Evolutionary conservation across 2,113 vertebrate genomes (phyloP).

Genomic region (Petroica traversi): DNA sequence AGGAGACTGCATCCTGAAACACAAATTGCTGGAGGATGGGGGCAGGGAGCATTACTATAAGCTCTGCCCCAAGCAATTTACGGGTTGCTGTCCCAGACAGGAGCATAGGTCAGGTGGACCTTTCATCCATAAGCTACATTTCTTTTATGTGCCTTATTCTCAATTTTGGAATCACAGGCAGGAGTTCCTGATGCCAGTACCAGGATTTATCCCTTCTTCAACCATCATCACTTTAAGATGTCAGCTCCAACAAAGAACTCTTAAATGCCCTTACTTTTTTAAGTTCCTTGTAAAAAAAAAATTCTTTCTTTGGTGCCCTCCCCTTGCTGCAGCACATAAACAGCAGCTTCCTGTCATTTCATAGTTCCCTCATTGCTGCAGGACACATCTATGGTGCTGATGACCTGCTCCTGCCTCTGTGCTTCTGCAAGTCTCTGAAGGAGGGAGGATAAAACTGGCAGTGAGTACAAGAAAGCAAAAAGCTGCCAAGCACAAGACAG

Average conservation of each 20-base stretch:
- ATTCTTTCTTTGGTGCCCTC: not conserved
- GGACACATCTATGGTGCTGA: not conserved
- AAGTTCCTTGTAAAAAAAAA: not conserved
- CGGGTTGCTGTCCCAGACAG: not conserved
- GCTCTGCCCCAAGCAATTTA: not conserved
- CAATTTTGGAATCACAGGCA: not conserved
- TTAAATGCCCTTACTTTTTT: not conserved
- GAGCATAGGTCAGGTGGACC: not conserved
- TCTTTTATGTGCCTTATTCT: not conserved
- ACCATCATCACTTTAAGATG: not conserved
- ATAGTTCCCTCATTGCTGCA: not conserved
- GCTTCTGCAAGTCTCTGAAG: not conserved
- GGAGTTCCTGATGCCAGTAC: not conserved
- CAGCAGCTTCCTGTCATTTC: accelerated
- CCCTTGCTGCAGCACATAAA: not conserved
- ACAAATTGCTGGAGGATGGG: not conserved
- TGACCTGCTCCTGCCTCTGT: not conserved
- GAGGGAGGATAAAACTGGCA: not conserved
- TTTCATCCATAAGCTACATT: not conserved
- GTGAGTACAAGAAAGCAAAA: accelerated
- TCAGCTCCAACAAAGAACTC: not conserved
- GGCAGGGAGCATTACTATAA: not conserved
- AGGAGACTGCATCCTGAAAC: not conserved
- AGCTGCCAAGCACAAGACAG: not conserved
- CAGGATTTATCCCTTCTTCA: not conserved